Evolutionary conservation across 2,797 vertebrate genomes (phyloP).

Genomic region (Neosilurus mollespiculum): DNA sequence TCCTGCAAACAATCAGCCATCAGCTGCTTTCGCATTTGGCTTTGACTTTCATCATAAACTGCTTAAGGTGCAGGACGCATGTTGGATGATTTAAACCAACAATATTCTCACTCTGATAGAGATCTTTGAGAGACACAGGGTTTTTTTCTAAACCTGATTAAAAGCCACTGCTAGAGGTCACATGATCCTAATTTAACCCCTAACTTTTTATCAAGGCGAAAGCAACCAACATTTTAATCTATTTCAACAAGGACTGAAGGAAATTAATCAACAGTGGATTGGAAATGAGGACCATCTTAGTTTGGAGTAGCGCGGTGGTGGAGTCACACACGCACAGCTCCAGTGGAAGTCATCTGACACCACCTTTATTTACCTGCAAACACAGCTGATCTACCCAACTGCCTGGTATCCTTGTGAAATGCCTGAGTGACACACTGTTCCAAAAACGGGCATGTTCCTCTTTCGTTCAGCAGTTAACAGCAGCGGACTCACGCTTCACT

Average conservation of each 20-base stretch:
- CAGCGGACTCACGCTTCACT: neutral
- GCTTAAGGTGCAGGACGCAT: neutral
- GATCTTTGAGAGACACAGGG: neutral
- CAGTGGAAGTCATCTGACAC: conserved; percentile 18
- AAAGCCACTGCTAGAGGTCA: neutral
- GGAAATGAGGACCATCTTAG: neutral
- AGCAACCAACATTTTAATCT: neutral
- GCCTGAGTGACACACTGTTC: neutral
- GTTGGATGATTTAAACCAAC: neutral
- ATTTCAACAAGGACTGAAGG: neutral
- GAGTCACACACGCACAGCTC: neutral
- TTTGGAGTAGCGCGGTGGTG: neutral
- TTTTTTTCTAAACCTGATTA: neutral
- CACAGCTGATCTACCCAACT: conserved; percentile 43
- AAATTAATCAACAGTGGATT: neutral
- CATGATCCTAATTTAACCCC: neutral
- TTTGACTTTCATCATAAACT: neutral
- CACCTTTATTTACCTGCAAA: conserved; percentile 48
- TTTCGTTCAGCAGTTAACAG: neutral
- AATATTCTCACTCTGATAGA: neutral
- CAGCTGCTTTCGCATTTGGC: neutral
- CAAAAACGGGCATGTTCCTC: neutral
- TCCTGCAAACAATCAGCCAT: neutral
- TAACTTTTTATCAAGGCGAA: neutral
- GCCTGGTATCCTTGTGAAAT: neutral